Evolutionary conservation across 2,113 vertebrate species (phyloP).

Genomic region (Apteryx mantelli): DNA sequence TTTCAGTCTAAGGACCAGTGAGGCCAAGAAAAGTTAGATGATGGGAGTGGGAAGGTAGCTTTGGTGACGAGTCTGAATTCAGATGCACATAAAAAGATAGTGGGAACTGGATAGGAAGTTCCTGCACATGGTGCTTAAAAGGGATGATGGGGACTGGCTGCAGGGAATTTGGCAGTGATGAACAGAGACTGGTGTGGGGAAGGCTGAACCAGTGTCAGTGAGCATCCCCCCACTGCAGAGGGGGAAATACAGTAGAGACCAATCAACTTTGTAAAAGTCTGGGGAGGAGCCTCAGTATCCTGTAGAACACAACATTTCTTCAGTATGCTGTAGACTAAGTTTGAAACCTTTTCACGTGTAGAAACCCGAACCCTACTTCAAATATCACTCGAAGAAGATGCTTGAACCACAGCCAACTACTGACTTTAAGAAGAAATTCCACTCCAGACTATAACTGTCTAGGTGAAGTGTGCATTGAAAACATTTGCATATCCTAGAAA

Average conservation of each 20-base stretch:
- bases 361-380: not conserved
- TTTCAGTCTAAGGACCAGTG: not conserved
- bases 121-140: not conserved
- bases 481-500: not conserved
- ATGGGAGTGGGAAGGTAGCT: not conserved
- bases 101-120: not conserved
- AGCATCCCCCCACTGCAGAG: not conserved
- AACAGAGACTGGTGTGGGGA: not conserved
- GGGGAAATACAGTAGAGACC: rapidly evolving
- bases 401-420: not conserved
- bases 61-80: not conserved
- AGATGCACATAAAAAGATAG: not conserved
- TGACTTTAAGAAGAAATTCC: not conserved
- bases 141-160: not conserved
- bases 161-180: not conserved
- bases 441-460: not conserved
- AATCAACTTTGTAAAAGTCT: not conserved
- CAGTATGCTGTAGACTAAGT: not conserved
- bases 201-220: not conserved
- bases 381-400: not conserved
- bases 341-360: not conserved
- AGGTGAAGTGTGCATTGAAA: not conserved
- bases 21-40: not conserved
- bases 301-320: not conserved
- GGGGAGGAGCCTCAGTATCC: not conserved